Base-by-base conservation (phyloP, 2,888 invertebrate species). In the Hyposoter dolosus region DNA sequence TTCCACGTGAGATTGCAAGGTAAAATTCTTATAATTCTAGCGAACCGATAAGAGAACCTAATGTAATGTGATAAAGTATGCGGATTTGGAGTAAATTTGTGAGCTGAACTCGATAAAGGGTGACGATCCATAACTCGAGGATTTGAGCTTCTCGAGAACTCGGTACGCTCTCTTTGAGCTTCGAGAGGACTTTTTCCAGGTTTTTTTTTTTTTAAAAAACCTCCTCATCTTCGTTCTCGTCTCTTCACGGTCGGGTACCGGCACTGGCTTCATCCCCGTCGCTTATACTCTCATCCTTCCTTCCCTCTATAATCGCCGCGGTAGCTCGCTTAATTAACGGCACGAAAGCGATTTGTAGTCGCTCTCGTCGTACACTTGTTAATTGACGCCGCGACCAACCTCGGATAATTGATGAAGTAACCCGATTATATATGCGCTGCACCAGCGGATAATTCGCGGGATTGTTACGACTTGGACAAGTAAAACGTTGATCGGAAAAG, bases 381-480 rank as follows among this genome's bases (percentile, higher is more conserved):
- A 91, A 91, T 91, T 90, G 90, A 89, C 88, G 88, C 82, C 87
- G 88, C 71, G 83, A 83, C 84, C 89, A 79, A 79, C 81, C 86
- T 88, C 85, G 88, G 87, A 90, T 91, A 91, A 91, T 91, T 90
- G 90, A 90, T 88, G 88, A 90, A 89, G 88, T 91, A 90, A 90
- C 88, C 83, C 87, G 90, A 91, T 90, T 91, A 91, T 89, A 43
- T 69, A 79, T 68, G 63, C 79, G 79, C 87, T 78, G 87, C 83
- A 82, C 84, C 88, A 76, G 80, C 84, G 83, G 87, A 88, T 89
- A 88, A 89, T 88, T 89, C 89, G 69, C 79, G 75, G 88, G 89
- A 90, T 90, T 90, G 90, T 90, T 89, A 88, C 88, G 87, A 88
- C 84, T 79, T 88, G 88, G 15, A 60, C 87, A 86, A 83, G 50